Conservation (phyloP, 2,113 vertebrate species). For the Coptodon rendalli region DNA sequence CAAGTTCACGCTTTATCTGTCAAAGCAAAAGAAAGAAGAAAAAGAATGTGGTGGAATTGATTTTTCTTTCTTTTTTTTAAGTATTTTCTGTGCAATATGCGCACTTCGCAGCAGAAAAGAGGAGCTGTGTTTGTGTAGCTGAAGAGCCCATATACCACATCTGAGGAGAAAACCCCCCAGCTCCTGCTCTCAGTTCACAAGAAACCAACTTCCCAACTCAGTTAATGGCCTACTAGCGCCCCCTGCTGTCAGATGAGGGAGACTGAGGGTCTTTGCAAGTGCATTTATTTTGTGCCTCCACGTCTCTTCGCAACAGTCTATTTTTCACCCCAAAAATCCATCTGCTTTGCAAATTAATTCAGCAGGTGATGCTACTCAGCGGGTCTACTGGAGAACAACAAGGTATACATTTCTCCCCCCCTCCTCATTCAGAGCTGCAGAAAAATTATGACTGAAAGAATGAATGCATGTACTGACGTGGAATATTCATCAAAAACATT, state of each 20-base stretch:
- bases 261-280: neutral
- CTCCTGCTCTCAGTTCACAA: slow-evolving; percentile 3
- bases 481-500: slow-evolving; percentile 45
- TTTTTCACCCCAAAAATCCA: neutral
- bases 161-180: slow-evolving; percentile 3
- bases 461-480: slow-evolving; percentile 17
- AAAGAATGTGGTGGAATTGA: neutral
- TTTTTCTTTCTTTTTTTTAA: neutral
- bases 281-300: neutral
- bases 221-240: slow-evolving; percentile 66
- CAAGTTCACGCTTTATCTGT: neutral
- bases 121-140: slow-evolving; percentile 13
- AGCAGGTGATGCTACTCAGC: slow-evolving; percentile 18
- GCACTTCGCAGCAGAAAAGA: neutral
- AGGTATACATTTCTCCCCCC: neutral
- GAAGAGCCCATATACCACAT: slow-evolving; percentile 37
- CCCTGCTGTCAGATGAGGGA: slow-evolving; percentile 55
- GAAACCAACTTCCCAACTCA: neutral
- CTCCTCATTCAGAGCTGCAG: neutral
- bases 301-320: slow-evolving; percentile 1
- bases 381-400: neutral
- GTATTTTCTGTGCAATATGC: neutral
- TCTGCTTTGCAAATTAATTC: slow-evolving; percentile 3
- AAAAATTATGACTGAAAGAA: neutral
- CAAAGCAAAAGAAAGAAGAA: neutral